Conservation (phyloP, 2,888 invertebrate genomes). For the Horisme vitalbata region DNA sequence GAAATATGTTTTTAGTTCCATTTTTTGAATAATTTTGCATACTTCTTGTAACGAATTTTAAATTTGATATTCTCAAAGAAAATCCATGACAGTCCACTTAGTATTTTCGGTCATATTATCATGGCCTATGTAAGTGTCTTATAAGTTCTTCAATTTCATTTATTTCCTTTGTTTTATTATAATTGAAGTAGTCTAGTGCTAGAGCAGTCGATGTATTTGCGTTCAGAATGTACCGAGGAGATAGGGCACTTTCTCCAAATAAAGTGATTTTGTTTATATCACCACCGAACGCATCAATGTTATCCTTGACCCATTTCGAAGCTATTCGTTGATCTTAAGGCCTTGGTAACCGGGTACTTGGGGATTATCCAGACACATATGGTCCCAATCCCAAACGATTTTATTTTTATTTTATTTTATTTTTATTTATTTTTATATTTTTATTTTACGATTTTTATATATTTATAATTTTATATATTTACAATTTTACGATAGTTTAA, state of each 20-base stretch:
- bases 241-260: slow-evolving; percentile 52
- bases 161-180: slow-evolving; percentile 34
- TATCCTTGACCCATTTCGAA: slow-evolving; percentile 55
- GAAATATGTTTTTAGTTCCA: slow-evolving; percentile 43
- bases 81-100: slow-evolving; percentile 39
- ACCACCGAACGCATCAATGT: slow-evolving; percentile 60
- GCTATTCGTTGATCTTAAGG: slow-evolving; percentile 56
- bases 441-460: too few species aligned
- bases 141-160: slow-evolving; percentile 40
- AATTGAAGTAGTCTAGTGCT: slow-evolving; percentile 42
- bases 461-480: too few species aligned
- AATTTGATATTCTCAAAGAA: slow-evolving; percentile 47
- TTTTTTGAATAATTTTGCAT: slow-evolving; percentile 45
- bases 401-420: too few species aligned
- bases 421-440: too few species aligned
- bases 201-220: slow-evolving; percentile 41
- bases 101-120: slow-evolving; percentile 35
- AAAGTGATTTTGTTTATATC: slow-evolving; percentile 53
- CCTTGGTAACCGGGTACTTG: slow-evolving; percentile 61
- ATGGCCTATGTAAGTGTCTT: slow-evolving; percentile 56
- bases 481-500: slow-evolving; percentile 62
- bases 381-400: too few species aligned
- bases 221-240: slow-evolving; percentile 34
- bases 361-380: slow-evolving; percentile 54
- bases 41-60: slow-evolving; percentile 40